phyloP scores from a whole-genome alignment of 2,797 vertebrate species.

The Mionectes olivaceus region DNA sequence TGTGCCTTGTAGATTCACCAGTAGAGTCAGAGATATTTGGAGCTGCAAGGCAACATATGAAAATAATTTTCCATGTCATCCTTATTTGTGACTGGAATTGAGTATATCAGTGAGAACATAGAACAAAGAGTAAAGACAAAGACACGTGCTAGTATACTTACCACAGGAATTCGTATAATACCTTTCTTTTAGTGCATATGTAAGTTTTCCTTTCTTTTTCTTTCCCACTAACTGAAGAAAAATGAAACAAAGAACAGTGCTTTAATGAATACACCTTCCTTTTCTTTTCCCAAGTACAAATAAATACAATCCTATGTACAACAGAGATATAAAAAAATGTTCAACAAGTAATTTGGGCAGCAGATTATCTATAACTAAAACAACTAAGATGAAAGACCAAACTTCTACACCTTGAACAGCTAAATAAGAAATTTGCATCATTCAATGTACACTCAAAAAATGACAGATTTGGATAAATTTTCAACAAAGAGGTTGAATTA shows the following conservation, averaged over 20 bases:
- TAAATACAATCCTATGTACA: not conserved
- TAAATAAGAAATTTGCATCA: not conserved
- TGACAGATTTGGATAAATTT: not conserved
- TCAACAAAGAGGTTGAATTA: not conserved
- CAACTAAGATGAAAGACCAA: not conserved
- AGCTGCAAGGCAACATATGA: not conserved
- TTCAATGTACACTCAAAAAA: not conserved
- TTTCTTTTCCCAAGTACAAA: not conserved
- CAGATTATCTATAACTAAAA: not conserved
- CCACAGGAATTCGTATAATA: not conserved
- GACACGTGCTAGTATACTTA: not conserved
- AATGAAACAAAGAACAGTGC: not conserved
- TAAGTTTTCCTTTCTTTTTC: not conserved
- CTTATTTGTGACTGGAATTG: not conserved
- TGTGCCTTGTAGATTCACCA: not conserved
- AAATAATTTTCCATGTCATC: not conserved
- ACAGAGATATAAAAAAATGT: not conserved
- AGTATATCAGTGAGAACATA: not conserved
- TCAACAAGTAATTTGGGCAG: not conserved
- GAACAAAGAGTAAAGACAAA: not conserved
- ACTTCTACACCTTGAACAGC: not conserved
- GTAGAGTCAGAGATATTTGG: not conserved
- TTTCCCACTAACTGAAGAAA: not conserved
- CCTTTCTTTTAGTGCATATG: not conserved
- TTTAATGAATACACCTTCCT: not conserved